Evolutionary conservation across 1,140 invertebrate species (phyloP).

Genomic region (Pentalonia nigronervosa): DNA sequence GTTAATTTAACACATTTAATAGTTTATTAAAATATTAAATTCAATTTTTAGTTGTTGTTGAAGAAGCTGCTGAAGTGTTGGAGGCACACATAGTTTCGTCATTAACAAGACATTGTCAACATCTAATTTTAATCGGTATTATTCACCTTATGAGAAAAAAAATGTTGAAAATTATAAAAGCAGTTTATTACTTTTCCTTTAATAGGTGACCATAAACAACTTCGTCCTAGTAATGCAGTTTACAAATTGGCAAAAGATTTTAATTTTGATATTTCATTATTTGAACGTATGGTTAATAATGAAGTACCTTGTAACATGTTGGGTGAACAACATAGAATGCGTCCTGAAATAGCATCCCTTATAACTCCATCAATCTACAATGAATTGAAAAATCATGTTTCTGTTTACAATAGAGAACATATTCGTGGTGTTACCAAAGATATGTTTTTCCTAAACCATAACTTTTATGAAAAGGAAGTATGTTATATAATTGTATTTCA

Average conservation of each 20-base stretch:
- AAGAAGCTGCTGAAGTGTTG: slow-evolving; percentile 86
- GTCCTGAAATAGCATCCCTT: slow-evolving; percentile 71
- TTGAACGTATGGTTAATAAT: slow-evolving; percentile 76
- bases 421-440: slow-evolving; percentile 68
- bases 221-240: slow-evolving; percentile 73
- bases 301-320: slow-evolving; percentile 67
- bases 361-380: slow-evolving; percentile 72
- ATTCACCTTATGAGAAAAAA: neutral
- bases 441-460: slow-evolving; percentile 73
- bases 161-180: neutral
- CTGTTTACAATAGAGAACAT: slow-evolving; percentile 66
- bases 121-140: slow-evolving; percentile 81
- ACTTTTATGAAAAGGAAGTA: slow-evolving; percentile 64
- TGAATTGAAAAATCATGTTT: slow-evolving; percentile 67
- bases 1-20: neutral
- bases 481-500: neutral
- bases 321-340: slow-evolving; percentile 73
- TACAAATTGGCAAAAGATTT: slow-evolving; percentile 69
- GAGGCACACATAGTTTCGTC: slow-evolving; percentile 79
- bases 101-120: slow-evolving; percentile 75
- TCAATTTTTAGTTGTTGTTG: neutral
- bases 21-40: no score
- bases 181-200: neutral
- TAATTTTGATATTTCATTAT: slow-evolving; percentile 75
- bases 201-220: slow-evolving; percentile 78